A percentile compares a stretch with the other conserved stretches of the same genome.
Conservation (phyloP, 2,113 vertebrate genomes). For the Casuarius casuarius region DNA sequence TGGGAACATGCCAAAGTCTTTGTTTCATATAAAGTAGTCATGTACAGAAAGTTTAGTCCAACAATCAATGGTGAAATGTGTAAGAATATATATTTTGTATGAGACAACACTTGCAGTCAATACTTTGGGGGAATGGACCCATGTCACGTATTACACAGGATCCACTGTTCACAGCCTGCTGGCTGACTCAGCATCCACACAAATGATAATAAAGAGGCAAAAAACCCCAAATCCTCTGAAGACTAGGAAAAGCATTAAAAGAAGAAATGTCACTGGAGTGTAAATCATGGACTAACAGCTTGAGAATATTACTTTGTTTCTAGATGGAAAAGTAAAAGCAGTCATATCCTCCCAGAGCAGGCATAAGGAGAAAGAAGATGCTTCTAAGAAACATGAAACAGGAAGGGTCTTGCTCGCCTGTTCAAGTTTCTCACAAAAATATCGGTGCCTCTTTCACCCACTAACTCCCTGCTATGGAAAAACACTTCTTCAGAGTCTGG, state of each 20-base stretch:
- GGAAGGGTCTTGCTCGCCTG: neutral
- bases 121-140: accelerated
- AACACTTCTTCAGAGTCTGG: constrained; percentile 70
- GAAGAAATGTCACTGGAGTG: neutral
- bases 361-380: neutral
- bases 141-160: neutral
- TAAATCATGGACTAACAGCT: neutral
- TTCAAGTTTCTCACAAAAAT: constrained; percentile 29
- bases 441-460: constrained; percentile 4
- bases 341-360: neutral
- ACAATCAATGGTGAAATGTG: accelerated
- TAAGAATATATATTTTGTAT: neutral
- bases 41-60: neutral
- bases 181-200: neutral
- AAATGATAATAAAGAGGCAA: neutral
- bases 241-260: neutral
- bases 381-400: neutral
- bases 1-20: neutral
- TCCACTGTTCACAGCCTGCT: neutral
- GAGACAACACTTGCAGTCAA: neutral
- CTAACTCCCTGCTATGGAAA: constrained; percentile 64
- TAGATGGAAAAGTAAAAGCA: neutral
- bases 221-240: neutral
- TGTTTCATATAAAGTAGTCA: neutral
- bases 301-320: neutral